Conservation (phyloP, 37 sponge, comb jelly and placozoan species). For the Axinella damicornis region DNA sequence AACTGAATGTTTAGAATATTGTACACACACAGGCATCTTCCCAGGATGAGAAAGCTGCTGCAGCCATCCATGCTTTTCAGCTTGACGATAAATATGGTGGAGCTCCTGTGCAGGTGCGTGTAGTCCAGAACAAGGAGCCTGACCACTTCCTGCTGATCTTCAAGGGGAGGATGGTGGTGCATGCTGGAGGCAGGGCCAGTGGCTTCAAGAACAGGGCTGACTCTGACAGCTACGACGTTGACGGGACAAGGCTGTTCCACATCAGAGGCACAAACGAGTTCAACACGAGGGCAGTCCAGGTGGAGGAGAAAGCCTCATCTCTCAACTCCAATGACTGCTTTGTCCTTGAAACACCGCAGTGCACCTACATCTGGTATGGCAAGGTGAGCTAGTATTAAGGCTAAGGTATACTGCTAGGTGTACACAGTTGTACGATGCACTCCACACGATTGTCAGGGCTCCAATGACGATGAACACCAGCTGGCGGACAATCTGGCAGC, state of each 20-base stretch:
- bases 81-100: slow-evolving; percentile 93
- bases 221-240: slow-evolving; percentile 80
- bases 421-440: too few species aligned
- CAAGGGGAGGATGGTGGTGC: slow-evolving; percentile 86
- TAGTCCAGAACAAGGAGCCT: slow-evolving; percentile 92
- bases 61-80: slow-evolving; percentile 86
- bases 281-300: slow-evolving; percentile 87
- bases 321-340: slow-evolving; percentile 96
- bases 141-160: slow-evolving; percentile 90
- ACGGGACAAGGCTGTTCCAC: slow-evolving; percentile 90
- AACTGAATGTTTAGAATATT: too few species aligned
- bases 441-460: slow-evolving; percentile 82
- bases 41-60: slow-evolving; percentile 86
- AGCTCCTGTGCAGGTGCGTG: slow-evolving; percentile 91
- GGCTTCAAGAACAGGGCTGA: slow-evolving; percentile 92
- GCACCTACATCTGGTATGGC: slow-evolving; percentile 97
- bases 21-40: slow-evolving; percentile 46
- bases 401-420: neutral
- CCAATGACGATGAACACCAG: slow-evolving; percentile 84
- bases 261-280: slow-evolving; percentile 77
- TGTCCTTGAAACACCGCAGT: slow-evolving; percentile 82
- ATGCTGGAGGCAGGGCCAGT: slow-evolving; percentile 87
- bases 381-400: slow-evolving; percentile 77
- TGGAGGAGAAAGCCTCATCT: slow-evolving; percentile 77
- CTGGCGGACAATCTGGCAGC: slow-evolving; percentile 69